Evolutionary conservation across 2,888 invertebrate species (phyloP).

Genomic region (Ctenicera cuprea): DNA sequence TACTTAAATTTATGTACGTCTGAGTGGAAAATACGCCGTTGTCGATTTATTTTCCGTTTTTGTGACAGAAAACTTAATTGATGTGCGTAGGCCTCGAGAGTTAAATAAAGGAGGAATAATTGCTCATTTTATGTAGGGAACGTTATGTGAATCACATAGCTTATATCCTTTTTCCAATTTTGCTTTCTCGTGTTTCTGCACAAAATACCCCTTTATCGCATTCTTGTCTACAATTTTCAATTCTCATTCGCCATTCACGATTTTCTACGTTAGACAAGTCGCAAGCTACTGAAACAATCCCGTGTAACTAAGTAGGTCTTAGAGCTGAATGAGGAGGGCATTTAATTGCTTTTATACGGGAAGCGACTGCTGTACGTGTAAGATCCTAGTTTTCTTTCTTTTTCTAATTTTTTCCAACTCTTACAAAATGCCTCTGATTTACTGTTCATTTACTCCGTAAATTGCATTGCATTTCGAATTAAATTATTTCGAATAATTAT

Average conservation of each 20-base stretch:
- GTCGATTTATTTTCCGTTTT: not conserved
- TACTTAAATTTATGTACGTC: not conserved
- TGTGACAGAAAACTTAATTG: not conserved
- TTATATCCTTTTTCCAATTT: not conserved
- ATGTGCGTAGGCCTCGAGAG: slow-evolving; percentile 2
- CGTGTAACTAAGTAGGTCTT: slow-evolving; percentile 6
- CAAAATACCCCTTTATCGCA: slow-evolving; percentile 5
- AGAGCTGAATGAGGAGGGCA: slow-evolving; percentile 1
- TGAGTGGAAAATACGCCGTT: not conserved
- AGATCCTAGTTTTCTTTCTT: not conserved
- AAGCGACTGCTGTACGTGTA: not conserved
- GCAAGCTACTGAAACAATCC: slow-evolving; percentile 1
- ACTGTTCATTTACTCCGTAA: not conserved
- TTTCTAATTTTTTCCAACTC: no score
- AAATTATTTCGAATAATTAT: not conserved
- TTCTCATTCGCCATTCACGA: not conserved
- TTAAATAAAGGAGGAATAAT: not conserved
- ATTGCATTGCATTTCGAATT: not conserved
- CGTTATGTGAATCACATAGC: not conserved
- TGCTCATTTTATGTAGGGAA: not conserved
- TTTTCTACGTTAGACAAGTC: not conserved
- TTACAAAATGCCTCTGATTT: not conserved
- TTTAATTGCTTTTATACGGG: slow-evolving; percentile 7
- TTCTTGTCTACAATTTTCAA: slow-evolving; percentile 2
- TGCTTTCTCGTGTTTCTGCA: not conserved